Base-by-base conservation (phyloP, 2,797 vertebrate genomes). In the Chaunax sp. region DNA sequence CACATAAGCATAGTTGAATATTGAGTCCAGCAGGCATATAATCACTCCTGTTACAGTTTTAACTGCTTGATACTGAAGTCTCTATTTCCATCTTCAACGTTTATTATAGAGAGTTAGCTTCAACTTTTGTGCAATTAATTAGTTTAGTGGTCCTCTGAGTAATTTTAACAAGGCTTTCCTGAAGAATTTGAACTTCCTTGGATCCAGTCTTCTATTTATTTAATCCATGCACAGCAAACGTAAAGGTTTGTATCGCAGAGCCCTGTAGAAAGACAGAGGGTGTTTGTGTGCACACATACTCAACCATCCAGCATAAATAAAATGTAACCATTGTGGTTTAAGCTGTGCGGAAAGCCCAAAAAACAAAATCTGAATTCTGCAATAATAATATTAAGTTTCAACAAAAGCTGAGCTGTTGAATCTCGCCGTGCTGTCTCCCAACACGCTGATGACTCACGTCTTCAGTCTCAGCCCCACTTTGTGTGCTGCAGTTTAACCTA, bases 401-500 rank as follows among this genome's bases (percentile, higher is more conserved):
- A 47, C 57, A 64, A 72, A 69, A 68, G 75, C 57, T 28, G 62
- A 76, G 69, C 78, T 28, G 70, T 61, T 60, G 62, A 73, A 67
- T 84, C 77, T 72, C 55, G 19, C 38, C 33, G 60, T 50, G 26
- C 38, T 40, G 41, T 71, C 70, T 74, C 60, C 64, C 78, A 76
- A 86, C 66, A 73, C 30, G 26, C 63, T 11, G 25, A 76, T 75
- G 72, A 80, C 85, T 85, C 82, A 75, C 72, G 78, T 80, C 82
- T 62, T 57, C 25, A 57, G 81, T 72, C 75, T 72, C 83, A 81
- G 37, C 69, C 63, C 52, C 47, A 51, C 75, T 80, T 69, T 70
- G 78, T 83, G 79, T 75, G 61, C 62, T 2, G 43, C 12, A 79
- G 74, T 87, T 88, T 88, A 88, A 84, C 85, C 81, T 78, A 76